Base-by-base conservation (phyloP, 2,113 vertebrate species). In the Chamaea fasciata region DNA sequence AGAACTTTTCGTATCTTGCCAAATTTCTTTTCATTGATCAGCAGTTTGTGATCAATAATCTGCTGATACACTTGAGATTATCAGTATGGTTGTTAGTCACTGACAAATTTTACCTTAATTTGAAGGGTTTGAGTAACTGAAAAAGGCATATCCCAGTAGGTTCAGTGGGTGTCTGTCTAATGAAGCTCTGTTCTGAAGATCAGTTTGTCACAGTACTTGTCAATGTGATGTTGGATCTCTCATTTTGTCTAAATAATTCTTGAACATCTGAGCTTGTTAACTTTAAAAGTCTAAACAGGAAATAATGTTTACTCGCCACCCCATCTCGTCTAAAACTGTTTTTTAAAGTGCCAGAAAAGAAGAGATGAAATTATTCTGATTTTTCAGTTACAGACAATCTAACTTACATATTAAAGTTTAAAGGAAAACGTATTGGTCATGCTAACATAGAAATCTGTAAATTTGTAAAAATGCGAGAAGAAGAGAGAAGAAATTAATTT, bases 201-300 rank as follows among this genome's bases (percentile, higher is more conserved):
- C 19, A 59, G 77, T 47, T 52, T 0, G 0, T 62, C 28, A 9
- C 7, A 27, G 37, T n/a, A 11, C 15, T 10, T 53, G 49, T 62
- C 0, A 6, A 1, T 35, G 14, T 39, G 74, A 37, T 91, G 28
- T 44, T 85, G 65, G n/a, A 17, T 76, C 63, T 83, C 24, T 41
- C 13, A 9, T 85, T 94, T 87, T 89, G 26, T 90, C 9, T 37
- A 33, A 81, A 39, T 39, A 69, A 63, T 0, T 1, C 55, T 78
- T 95, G 64, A 86, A 52, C 10, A 10, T 31, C 30, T 37, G 16
- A 86, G 7, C 23, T 67, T 86, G 18, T 77, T 76, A 86, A 39
- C 1, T 5, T 86, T 60, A 30, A 19, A 64, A 56, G n/a, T 62
- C 14, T 63, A 37, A 85, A 56, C 26, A 63, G 55, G 62, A 88